Base-by-base conservation (phyloP, 2,888 invertebrate genomes). In the Drepanosiphum platanoidis region DNA sequence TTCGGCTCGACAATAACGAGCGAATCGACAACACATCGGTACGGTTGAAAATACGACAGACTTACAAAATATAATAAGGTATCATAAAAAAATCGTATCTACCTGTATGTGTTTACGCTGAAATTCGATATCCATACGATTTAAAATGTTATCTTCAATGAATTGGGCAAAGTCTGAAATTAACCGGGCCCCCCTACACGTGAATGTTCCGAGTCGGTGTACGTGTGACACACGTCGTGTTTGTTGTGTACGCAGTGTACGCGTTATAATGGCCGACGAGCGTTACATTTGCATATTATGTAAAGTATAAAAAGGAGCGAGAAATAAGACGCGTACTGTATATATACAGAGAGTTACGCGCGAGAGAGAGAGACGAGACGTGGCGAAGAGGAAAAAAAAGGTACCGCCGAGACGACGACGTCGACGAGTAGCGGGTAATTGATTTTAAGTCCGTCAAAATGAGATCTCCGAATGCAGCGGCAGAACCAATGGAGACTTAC, bases 221-320 rank as follows among this genome's bases (percentile, higher is more conserved):
- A 5, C 15, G 13, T 27, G 27, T 61, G 52, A 3, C 42, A 42
- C 42, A 42, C 42, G 8, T 42, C n/a, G n/a, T n/a, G 13, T 32
- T 15, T 66, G 27, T 66, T 18, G 15, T 18, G 15, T 32, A 18
- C 4, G 15, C 11, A 64, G 30, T 64, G 32, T 4, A 30, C 30
- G 30, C 64, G 64, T 15, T n/a, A 3, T 22, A 58, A 7, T 0
- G 8, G 15, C 22, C 15, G 7, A 3, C 42, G 22, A 15, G 32
- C 32, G n/a, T 79, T 2, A 30, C 42, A 79, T 79, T 79, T 79
- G 32, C 79, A 46, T 42, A 79, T 27, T 66, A 79, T 79, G 46
- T 27, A 66, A 79, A 66, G 66, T 27, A 46, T 42, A 30, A 34
- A 61, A 61, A 61, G 61, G 61, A 61, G 18, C n/a, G 32, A 68